These are phyloP conservation scores for Leptopilina clavipes DNA, from an alignment of 1,140 invertebrate genomes.

Conservation along the genomic window DNA sequence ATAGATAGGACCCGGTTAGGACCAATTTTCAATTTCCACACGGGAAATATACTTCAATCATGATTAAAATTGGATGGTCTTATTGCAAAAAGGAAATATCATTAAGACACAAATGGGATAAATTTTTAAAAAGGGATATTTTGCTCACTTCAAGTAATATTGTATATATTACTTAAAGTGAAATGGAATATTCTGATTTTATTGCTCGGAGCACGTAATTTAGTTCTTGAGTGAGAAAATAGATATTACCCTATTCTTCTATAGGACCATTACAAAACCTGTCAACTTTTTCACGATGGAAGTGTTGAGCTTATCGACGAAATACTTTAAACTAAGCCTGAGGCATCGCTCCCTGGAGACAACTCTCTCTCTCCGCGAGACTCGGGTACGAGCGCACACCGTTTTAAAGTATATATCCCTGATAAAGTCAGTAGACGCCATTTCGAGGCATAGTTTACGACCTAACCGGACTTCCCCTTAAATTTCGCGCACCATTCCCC, in stretches of 20 bases:
- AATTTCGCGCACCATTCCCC: neutral
- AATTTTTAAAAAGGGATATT: neutral
- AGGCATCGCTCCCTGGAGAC: slow-evolving; percentile 68
- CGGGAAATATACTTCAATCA: too few species aligned
- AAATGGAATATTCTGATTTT: slow-evolving; percentile 22
- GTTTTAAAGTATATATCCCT: slow-evolving; percentile 22
- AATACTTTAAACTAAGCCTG: slow-evolving; percentile 71
- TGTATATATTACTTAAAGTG: neutral
- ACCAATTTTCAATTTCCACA: too few species aligned
- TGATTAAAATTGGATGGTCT: too few species aligned
- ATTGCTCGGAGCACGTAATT: slow-evolving; percentile 1
- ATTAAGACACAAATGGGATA: neutral
- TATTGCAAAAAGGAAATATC: too few species aligned
- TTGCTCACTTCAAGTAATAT: neutral
- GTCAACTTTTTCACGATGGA: slow-evolving; percentile 23
- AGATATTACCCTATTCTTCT: slow-evolving; percentile 26
- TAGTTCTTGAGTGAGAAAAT: slow-evolving; percentile 2
- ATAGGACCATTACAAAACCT: slow-evolving; percentile 1
- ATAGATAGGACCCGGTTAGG: too few species aligned
- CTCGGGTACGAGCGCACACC: neutral
- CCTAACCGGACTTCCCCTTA: slow-evolving; percentile 21
- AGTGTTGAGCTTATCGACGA: slow-evolving; percentile 47
- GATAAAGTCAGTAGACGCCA: slow-evolving; percentile 23
- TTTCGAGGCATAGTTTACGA: slow-evolving; percentile 27
- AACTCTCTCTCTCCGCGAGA: slow-evolving; percentile 45